Percentiles rank a stretch among this genome's conserved stretches.
Evolutionary conservation across 2,113 vertebrate species (phyloP).

Genomic region (Oreochromis aureus): DNA sequence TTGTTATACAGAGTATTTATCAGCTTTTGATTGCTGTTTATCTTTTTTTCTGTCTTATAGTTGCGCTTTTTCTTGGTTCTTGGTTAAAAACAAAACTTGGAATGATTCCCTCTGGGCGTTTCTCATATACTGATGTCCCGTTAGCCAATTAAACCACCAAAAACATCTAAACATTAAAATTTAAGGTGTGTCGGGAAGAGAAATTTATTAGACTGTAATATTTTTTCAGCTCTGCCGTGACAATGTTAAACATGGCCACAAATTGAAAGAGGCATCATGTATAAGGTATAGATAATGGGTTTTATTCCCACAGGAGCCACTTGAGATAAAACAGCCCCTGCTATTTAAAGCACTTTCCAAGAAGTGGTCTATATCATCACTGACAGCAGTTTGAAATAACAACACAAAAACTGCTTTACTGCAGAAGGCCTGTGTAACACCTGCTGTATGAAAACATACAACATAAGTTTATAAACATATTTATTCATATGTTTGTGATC

Average conservation of each 20-base stretch:
- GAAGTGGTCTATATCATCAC: background rate
- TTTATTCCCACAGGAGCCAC: background rate
- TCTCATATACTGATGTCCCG: background rate
- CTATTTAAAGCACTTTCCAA: slow-evolving; percentile 10
- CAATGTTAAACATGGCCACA: background rate
- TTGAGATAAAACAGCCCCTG: background rate
- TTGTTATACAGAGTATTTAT: background rate
- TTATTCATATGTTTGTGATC: background rate
- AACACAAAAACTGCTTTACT: background rate
- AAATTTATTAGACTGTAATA: background rate
- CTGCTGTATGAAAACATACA: background rate
- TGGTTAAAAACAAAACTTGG: background rate
- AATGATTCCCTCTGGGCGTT: background rate
- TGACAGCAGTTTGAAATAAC: background rate
- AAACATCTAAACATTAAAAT: background rate
- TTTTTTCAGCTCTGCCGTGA: background rate
- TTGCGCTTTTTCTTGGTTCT: background rate
- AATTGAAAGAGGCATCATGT: background rate
- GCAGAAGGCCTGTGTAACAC: background rate
- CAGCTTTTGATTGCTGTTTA: background rate
- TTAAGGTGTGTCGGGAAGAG: background rate
- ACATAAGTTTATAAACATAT: background rate
- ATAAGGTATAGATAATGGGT: background rate
- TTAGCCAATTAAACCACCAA: background rate
- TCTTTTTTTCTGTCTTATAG: background rate